Evolutionary conservation across 2,113 vertebrate genomes (phyloP).

Genomic region (Amphiprion percula): DNA sequence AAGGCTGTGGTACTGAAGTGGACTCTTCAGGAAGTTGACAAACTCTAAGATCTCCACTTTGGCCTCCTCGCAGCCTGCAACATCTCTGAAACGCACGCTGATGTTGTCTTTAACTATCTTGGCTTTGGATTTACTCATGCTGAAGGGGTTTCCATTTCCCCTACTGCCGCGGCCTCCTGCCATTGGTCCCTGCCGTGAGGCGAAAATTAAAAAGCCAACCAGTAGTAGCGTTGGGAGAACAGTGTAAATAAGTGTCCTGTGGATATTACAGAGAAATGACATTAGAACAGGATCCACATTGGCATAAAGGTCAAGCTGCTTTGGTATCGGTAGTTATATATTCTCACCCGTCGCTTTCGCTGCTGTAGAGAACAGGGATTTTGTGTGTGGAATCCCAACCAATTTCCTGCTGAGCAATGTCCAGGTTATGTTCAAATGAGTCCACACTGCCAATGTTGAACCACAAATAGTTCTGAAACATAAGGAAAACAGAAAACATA

Average conservation of each 20-base stretch:
- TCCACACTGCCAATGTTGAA: slow-evolving; percentile 99
- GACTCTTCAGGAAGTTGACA: slow-evolving; percentile 95
- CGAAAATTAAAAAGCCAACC: slow-evolving; percentile 90
- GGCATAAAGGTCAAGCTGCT: not conserved
- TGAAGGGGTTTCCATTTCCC: slow-evolving; percentile 91
- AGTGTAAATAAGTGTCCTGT: slow-evolving; percentile 89
- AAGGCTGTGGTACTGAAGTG: slow-evolving; percentile 92
- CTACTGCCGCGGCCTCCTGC: slow-evolving; percentile 86
- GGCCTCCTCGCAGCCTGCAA: slow-evolving; percentile 97
- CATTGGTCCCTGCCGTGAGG: slow-evolving; percentile 86
- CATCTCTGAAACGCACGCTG: slow-evolving; percentile 93
- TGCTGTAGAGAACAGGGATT: slow-evolving; percentile 92
- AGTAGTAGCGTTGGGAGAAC: slow-evolving; percentile 91
- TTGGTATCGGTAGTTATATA: too few species aligned
- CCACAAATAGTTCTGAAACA: slow-evolving; percentile 91
- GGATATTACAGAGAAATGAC: not conserved
- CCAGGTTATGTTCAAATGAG: slow-evolving; percentile 95
- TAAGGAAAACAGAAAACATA: slow-evolving; percentile 4
- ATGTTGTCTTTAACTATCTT: slow-evolving; percentile 93
- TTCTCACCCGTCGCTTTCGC: slow-evolving; percentile 93
- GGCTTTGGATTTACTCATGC: slow-evolving; percentile 93
- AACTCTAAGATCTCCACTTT: slow-evolving; percentile 98
- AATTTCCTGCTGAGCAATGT: slow-evolving; percentile 90
- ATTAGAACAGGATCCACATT: not conserved
- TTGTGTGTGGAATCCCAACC: slow-evolving; percentile 84